These are phyloP conservation scores for Myrmecobius fasciatus DNA, from an alignment of 2,113 vertebrate genomes.

Conservation along the genomic window DNA sequence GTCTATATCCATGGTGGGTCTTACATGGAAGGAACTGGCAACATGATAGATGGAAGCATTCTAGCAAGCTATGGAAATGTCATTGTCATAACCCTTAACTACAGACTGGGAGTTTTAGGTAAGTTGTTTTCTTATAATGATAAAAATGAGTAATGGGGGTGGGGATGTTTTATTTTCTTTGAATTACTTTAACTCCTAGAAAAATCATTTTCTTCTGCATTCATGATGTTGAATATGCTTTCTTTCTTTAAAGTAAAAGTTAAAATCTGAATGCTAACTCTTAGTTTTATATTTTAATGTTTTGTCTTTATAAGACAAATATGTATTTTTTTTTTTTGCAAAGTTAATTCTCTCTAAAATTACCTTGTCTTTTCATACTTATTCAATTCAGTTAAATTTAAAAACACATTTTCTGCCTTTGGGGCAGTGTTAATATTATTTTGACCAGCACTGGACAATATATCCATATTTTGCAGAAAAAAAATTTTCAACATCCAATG, in stretches of 20 bases:
- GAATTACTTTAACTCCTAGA: fast-evolving
- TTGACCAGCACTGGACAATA: fast-evolving
- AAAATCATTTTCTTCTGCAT: neutral
- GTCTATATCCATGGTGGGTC: constrained; percentile 97
- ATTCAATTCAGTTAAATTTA: neutral
- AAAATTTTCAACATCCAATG: fast-evolving
- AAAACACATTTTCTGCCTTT: neutral
- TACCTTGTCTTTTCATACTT: too few species aligned
- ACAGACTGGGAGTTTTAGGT: constrained; percentile 94
- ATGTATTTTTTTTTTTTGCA: neutral
- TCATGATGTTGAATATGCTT: fast-evolving
- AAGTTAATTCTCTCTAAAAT: neutral
- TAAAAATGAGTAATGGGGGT: fast-evolving
- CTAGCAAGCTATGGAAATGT: constrained; percentile 96
- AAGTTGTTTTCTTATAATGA: constrained; percentile 72
- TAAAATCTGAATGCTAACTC: neutral
- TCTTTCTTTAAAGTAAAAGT: neutral
- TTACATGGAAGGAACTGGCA: constrained; percentile 96
- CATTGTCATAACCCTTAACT: constrained; percentile 96
- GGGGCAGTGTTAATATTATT: neutral
- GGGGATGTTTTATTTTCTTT: neutral
- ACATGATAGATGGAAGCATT: constrained; percentile 97
- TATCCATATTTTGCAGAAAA: neutral
- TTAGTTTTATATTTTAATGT: fast-evolving
- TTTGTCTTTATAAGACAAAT: neutral